A percentile compares a stretch with the other conserved stretches of the same genome.
phyloP scores from a whole-genome alignment of 2,113 vertebrate species.

The Meriones unguiculatus region DNA sequence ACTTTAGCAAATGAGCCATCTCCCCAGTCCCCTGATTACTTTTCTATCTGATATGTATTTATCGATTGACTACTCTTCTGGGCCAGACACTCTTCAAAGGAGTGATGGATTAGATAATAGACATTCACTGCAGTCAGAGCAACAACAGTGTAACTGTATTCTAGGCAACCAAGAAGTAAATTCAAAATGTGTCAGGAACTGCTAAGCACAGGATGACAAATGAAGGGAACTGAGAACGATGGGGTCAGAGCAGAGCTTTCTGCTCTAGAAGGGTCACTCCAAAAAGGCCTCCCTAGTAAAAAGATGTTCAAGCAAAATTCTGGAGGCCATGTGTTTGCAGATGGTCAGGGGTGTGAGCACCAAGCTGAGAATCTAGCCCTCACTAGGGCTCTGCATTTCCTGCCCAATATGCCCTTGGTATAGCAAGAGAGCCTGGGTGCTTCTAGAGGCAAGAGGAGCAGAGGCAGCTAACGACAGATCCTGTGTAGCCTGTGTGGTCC shows the following conservation, averaged over 20 bases:
- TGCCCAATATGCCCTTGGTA: neutral
- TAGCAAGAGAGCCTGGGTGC: neutral
- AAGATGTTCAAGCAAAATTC: neutral
- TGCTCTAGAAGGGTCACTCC: neutral
- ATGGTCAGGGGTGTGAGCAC: neutral
- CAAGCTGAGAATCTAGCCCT: neutral
- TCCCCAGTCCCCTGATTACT: neutral
- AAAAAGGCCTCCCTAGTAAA: neutral
- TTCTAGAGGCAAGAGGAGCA: neutral
- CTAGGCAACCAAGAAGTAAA: neutral
- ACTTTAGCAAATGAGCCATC: neutral
- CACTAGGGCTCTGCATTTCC: neutral
- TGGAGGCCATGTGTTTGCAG: neutral
- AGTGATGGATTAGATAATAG: neutral
- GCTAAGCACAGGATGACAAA: neutral
- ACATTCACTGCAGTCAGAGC: neutral
- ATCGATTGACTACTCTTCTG: neutral
- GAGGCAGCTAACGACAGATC: neutral
- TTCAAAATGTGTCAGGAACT: constrained; percentile 28
- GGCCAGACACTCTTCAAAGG: neutral
- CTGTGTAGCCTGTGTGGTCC: neutral
- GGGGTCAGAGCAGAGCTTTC: neutral
- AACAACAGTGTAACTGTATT: neutral
- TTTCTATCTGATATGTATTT: neutral
- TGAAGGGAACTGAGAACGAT: neutral